A percentile compares a stretch with the other conserved stretches of the same genome.
Evolutionary conservation across 2,888 invertebrate genomes (phyloP).

Genomic region (Notodonta dromedarius): DNA sequence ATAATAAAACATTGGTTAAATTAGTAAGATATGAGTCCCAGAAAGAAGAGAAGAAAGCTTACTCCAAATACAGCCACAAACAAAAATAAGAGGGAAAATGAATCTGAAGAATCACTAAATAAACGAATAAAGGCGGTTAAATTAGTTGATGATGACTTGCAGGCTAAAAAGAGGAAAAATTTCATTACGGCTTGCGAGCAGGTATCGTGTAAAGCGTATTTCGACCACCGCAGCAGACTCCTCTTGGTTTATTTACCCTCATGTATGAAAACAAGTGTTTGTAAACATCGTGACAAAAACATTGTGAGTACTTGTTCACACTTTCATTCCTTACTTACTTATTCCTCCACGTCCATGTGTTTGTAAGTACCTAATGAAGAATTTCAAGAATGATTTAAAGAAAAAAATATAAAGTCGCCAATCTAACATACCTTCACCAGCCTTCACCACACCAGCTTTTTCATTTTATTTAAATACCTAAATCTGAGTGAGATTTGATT

Average conservation of each 20-base stretch:
- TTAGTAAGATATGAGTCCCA: constrained; percentile 49
- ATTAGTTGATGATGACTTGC: constrained; percentile 45
- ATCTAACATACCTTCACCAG: too few species aligned
- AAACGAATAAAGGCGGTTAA: constrained; percentile 51
- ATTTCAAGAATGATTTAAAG: too few species aligned
- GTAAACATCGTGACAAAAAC: constrained; percentile 54
- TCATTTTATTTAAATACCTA: too few species aligned
- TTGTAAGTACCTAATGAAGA: too few species aligned
- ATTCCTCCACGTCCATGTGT: too few species aligned
- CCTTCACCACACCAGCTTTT: too few species aligned
- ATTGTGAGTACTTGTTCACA: constrained; percentile 42
- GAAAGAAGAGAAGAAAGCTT: constrained; percentile 52
- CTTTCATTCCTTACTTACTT: too few species aligned
- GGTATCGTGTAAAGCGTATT: constrained; percentile 64
- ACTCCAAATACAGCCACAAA: constrained; percentile 14
- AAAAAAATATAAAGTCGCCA: too few species aligned
- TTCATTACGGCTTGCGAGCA: constrained; percentile 69
- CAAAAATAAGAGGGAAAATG: constrained; percentile 39
- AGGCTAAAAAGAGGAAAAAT: constrained; percentile 58
- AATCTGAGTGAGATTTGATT: too few species aligned
- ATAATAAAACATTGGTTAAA: too few species aligned
- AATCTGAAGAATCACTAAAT: constrained; percentile 30
- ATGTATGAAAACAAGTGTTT: constrained; percentile 51
- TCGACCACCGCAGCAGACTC: constrained; percentile 56
- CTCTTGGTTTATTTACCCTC: constrained; percentile 59